Base-by-base conservation (phyloP, 2,113 vertebrate species). In the Clinocottus analis region DNA sequence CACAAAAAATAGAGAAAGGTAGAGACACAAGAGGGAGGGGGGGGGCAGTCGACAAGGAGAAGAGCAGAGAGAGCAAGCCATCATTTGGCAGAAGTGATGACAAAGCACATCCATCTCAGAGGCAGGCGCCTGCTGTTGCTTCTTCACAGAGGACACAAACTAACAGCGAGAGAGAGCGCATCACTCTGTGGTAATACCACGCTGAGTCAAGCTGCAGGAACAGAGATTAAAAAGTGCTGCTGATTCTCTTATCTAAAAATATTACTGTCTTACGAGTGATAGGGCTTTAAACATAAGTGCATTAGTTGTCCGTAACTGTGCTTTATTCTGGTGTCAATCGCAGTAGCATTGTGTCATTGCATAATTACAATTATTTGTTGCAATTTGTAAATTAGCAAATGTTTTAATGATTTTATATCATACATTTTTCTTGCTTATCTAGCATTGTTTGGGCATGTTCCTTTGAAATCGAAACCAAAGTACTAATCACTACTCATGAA, bases 21-120 rank as follows among this genome's bases (percentile, higher is more conserved):
- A 56, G 77, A 23, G 55, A 75, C 14, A 55, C 45, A 49, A 23
- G 31, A 17, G 39, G 27, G 10, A 17, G 31, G 43, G 25, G 39
- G 12, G 53, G 25, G 39, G 12, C 45, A n/a, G 60, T 1, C 33
- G 60, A 49, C 64, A 31, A 53, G 61, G 59, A 37, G 69, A 65
- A 45, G 6, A 0, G 64, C 25, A 8, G 49, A 17, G 55, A 58
- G 69, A 75, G 85, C 53, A 73, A 88, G 72, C 78, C 77, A 86
- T 90, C 80, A 85, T 90, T 85, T 89, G 86, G 87, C 85, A 73
- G 82, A 90, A 91, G 86, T 90, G 92, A 90, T 93, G 90, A 91
- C 86, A 90, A 75, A 89, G 90, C 90, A 87, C 90, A 92, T 89
- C 79, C 78, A 83, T 90, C 89, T 87, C 74, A 12, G 85, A 89